Evolutionary conservation across 1,140 invertebrate species (phyloP).

Genomic region (Drosophila miranda): DNA sequence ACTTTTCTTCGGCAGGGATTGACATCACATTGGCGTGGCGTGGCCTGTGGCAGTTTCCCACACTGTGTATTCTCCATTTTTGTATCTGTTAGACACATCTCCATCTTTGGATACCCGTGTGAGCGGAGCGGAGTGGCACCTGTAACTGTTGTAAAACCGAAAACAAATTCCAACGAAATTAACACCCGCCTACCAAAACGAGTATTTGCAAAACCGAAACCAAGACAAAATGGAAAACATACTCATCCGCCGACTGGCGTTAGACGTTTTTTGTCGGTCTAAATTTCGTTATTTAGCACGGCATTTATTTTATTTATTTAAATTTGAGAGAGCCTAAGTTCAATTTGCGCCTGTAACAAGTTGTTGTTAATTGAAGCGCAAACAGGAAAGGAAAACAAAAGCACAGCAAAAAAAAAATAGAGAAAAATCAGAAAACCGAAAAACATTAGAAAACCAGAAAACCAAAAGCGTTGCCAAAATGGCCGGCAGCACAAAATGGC

Average conservation of each 20-base stretch:
- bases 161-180: constrained; percentile 71
- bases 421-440: constrained; percentile 23
- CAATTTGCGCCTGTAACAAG: constrained; percentile 77
- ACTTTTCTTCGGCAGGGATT: not conserved
- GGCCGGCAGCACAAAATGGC: constrained; percentile 67
- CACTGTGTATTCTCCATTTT: not conserved
- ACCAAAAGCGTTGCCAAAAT: constrained; percentile 49
- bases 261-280: constrained; percentile 21
- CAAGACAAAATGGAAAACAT: constrained; percentile 61
- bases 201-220: constrained; percentile 44
- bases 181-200: constrained; percentile 56
- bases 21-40: constrained; percentile 6
- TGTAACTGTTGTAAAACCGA: constrained; percentile 58
- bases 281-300: constrained; percentile 53
- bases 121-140: constrained; percentile 25
- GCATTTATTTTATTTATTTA: constrained; percentile 67
- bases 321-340: constrained; percentile 65
- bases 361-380: constrained; percentile 77
- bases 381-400: constrained; percentile 51
- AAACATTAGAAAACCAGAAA: constrained; percentile 51
- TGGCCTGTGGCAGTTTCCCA: constrained; percentile 52
- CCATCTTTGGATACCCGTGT: constrained; percentile 6
- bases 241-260: constrained; percentile 35
- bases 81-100: not conserved
- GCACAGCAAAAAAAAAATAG: constrained; percentile 16